Percentiles rank a stretch among this genome's conserved stretches.
These are phyloP conservation scores for Hedya salicella DNA, from an alignment of 2,888 invertebrate genomes.

Conservation along the genomic window DNA sequence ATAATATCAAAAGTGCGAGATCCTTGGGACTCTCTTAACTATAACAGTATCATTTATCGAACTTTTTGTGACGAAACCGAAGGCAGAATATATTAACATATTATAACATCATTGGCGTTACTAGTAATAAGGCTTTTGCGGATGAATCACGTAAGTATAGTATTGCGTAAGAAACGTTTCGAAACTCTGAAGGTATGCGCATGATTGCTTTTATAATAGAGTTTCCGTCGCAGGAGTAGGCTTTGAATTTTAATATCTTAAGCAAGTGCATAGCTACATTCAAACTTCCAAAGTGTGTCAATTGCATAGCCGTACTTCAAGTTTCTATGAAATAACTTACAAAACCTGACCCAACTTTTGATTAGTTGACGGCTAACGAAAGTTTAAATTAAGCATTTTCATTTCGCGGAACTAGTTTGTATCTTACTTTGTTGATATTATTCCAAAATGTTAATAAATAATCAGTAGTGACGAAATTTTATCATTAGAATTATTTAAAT, in stretches of 20 bases:
- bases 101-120: not conserved
- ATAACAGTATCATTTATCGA: no score
- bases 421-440: not conserved
- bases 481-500: no score
- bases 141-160: constrained; percentile 21
- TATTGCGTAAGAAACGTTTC: constrained; percentile 7
- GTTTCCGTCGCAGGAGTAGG: constrained; percentile 30
- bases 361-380: not conserved
- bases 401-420: not conserved
- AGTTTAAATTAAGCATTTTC: not conserved
- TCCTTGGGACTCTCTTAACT: no score
- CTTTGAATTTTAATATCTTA: constrained; percentile 30
- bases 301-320: constrained; percentile 8
- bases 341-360: not conserved
- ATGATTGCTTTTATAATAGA: constrained; percentile 33
- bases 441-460: no score
- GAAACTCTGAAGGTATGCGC: constrained; percentile 18
- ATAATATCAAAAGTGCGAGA: no score
- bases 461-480: no score
- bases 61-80: no score
- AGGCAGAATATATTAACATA: no score
- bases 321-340: constrained; percentile 1
- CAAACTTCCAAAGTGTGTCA: constrained; percentile 13
- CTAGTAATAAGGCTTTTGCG: not conserved
- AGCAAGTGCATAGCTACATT: constrained; percentile 9